Conservation (phyloP, 2,113 vertebrate species). For the Dendropsophus ebraccatus region DNA sequence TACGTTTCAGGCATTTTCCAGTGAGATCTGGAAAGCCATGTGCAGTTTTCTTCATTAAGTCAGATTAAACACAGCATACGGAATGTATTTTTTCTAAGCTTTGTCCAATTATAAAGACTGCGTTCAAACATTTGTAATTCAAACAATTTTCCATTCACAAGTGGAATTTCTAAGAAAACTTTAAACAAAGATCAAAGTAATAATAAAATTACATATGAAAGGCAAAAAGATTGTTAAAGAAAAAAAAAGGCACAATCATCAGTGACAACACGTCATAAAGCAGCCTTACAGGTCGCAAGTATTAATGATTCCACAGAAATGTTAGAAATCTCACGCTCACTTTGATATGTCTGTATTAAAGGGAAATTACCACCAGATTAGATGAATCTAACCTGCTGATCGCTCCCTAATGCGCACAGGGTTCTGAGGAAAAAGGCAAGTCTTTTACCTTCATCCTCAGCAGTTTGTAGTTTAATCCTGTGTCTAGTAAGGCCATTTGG, state of each 20-base stretch:
- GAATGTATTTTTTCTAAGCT: background rate
- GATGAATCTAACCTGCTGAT: too few species aligned
- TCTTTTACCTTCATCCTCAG: too few species aligned
- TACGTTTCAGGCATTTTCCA: conserved; percentile 7
- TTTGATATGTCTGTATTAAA: background rate
- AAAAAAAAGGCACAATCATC: background rate
- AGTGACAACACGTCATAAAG: background rate
- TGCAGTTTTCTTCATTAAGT: conserved; percentile 25
- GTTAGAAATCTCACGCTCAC: background rate
- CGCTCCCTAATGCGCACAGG: too few species aligned
- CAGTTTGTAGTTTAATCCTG: too few species aligned
- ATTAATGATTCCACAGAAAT: background rate
- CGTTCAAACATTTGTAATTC: background rate
- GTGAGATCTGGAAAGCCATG: background rate
- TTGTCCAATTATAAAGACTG: background rate
- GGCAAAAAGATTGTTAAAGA: background rate
- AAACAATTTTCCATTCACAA: conserved; percentile 12
- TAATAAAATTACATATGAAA: background rate
- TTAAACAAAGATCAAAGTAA: background rate
- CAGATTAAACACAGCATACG: background rate
- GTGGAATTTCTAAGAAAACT: background rate
- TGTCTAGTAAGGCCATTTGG: too few species aligned
- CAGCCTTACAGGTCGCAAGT: background rate
- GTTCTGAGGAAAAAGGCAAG: too few species aligned
- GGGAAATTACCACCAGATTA: too few species aligned